Conservation (phyloP, 2,888 invertebrate genomes). For the Philonicus albiceps region DNA sequence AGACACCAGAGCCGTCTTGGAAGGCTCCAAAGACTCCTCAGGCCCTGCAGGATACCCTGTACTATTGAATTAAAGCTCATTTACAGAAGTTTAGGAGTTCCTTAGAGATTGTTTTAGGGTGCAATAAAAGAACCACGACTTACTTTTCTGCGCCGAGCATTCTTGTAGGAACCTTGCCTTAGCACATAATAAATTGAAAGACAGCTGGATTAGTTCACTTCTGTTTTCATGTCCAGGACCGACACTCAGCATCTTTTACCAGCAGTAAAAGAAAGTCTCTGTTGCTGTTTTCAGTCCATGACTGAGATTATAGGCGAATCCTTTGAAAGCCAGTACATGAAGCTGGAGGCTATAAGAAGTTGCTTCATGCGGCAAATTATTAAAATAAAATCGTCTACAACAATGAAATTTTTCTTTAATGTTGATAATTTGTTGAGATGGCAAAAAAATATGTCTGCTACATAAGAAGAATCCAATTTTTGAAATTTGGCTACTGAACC, state of each 20-base stretch:
- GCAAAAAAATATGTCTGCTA: not conserved
- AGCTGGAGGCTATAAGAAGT: not conserved
- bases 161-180: not conserved
- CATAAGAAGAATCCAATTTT: no score
- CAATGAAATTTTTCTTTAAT: not conserved
- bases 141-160: not conserved
- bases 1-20: not conserved
- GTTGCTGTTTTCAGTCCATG: not conserved
- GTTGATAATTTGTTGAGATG: not conserved
- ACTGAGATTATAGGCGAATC: not conserved
- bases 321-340: not conserved
- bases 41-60: not conserved
- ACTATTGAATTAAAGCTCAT: constrained; percentile 31
- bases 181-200: constrained; percentile 23
- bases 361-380: not conserved
- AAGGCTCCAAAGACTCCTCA: not conserved
- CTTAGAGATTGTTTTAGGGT: constrained; percentile 18
- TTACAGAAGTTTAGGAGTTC: constrained; percentile 21
- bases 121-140: constrained; percentile 31
- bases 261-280: not conserved
- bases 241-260: not conserved
- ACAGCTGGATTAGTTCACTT: not conserved
- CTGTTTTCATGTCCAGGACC: not conserved
- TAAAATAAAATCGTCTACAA: not conserved
- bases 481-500: no score